Evolutionary conservation across 2,888 invertebrate genomes (phyloP), one percentile per base, ranked within the genome.

Genomic region (Torymus tubicola): DNA sequence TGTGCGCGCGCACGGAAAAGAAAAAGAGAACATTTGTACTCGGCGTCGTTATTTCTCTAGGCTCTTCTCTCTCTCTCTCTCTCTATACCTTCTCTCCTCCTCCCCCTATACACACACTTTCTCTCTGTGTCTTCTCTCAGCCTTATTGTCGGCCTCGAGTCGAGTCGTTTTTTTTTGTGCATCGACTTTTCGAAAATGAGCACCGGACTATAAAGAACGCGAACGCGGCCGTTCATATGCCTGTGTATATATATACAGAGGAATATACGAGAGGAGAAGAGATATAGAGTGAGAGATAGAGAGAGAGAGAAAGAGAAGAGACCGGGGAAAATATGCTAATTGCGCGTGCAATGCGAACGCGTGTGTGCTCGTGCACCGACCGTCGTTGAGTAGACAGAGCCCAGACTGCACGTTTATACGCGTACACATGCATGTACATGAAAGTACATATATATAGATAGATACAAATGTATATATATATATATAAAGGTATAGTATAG

Each of bases 1-100:
- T n/a, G n/a, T n/a, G n/a, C 53, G 24, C 24, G n/a, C 55, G 31
- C 64, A 31, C 31, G 64, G 50, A n/a, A n/a, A 67, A 67, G 50
- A 42, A 16, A n/a, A 14, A 24, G 55, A 18, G 60, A 2, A 21
- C 60, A 18, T 18, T 60, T 18, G 16, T 12, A 18, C 18, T 18
- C 60, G 60, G 60, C 16, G 18, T 21, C 8, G 16, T 60, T 60
- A 21, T 31, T 31, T n/a, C n/a, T 31, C 31, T 31, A 31, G 31
- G 31, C 31, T 31, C 31, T 60, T 10, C 11, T 2, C 24, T 0
- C 10, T 42, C 31, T n/a, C 31, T n/a, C 24, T 16, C 53, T 10
- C n/a, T 11, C 52, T 52, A 8, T n/a, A 18, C 52, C 14, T 21
- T 21, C 67, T n/a, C 67, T 53, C 67, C 52, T n/a, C 16, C 12